Evolutionary conservation across 2,797 vertebrate genomes (phyloP).

Genomic region (Poecilia wingei): DNA sequence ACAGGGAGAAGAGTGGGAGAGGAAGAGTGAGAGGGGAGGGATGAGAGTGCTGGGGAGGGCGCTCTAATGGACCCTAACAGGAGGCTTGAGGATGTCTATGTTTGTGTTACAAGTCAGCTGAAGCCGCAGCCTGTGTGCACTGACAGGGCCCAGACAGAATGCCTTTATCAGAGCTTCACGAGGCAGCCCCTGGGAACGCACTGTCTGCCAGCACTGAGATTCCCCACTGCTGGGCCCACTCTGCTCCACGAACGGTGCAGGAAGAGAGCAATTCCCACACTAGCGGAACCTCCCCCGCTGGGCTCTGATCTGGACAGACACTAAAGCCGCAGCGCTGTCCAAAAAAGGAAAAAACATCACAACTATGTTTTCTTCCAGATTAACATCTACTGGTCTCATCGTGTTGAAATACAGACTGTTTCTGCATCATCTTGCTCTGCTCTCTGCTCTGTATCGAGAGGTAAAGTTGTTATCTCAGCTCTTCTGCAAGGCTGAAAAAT

Average conservation of each 20-base stretch:
- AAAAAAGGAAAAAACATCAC: constrained; percentile 76
- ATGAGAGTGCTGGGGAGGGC: constrained; percentile 56
- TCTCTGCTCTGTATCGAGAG: not conserved
- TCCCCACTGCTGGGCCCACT: constrained; percentile 77
- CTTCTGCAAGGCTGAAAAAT: constrained; percentile 27
- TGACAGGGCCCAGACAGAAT: constrained; percentile 78
- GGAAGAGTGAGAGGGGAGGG: constrained; percentile 40
- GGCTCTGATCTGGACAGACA: constrained; percentile 63
- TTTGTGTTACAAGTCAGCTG: constrained; percentile 80
- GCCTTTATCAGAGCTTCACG: constrained; percentile 77
- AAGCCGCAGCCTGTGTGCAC: constrained; percentile 66
- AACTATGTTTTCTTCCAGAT: constrained; percentile 71
- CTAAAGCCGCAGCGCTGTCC: constrained; percentile 60
- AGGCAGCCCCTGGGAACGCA: constrained; percentile 77
- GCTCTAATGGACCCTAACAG: constrained; percentile 73
- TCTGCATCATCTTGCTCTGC: constrained; percentile 22
- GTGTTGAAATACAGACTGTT: constrained; percentile 29
- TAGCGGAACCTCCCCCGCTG: constrained; percentile 67
- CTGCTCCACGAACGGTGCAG: constrained; percentile 68
- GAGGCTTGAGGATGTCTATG: constrained; percentile 80
- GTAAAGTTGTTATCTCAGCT: constrained; percentile 55
- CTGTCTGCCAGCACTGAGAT: constrained; percentile 72
- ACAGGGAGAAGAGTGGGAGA: constrained; percentile 72
- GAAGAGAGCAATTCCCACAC: constrained; percentile 82
- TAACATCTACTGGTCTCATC: constrained; percentile 59